Base-by-base conservation (phyloP, 2,113 vertebrate genomes). In the Oreotrochilus melanogaster region DNA sequence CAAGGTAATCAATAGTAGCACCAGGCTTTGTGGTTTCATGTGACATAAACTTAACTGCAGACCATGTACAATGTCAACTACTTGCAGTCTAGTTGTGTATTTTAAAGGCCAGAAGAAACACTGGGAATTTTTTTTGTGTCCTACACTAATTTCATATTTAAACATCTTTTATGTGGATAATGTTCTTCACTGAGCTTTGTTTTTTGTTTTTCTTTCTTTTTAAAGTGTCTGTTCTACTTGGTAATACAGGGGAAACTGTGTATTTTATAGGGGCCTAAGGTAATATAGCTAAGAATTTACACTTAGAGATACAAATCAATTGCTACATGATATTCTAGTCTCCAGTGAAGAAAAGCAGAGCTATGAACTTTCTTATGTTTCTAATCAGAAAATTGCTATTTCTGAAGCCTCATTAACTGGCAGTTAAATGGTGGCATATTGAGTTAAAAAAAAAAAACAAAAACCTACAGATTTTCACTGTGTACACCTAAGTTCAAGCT, bases 11-110 rank as follows among this genome's bases (percentile, higher is more conserved):
- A 8, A 43, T 48, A 80, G 47, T 28, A 94, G 35, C 23, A 86
- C 9, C 47, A 61, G 51, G 31, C 18, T 78, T 72, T 86, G 48
- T 57, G 79, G 72, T 80, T 86, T 71, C 53, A 64, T 7, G 8
- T 57, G 39, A 86, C 51, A 78, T 31, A 23, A 91, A 95, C 37
- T 89, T 76, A 93, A 91, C 62, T 64, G 56, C 75, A 88, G 48
- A 78, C 35, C 57, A 33, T 3, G 9, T 61, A 45, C 24, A 71
- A n/a, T 18, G 30, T 42, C 71, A 93, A 39, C 37, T 81, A 70
- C 64, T 48, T 83, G 30, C 28, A 73, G 51, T 42, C 56, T 43
- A 64, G 18, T 16, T 91, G 30, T 31, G 9, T 53, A 53, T 86
- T 88, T 86, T 51, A 72, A 86, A 92, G 56, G 60, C 56, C 51